These are phyloP conservation scores for Zaprionus capensis DNA, from an alignment of 1,140 invertebrate genomes.

Conservation along the genomic window DNA sequence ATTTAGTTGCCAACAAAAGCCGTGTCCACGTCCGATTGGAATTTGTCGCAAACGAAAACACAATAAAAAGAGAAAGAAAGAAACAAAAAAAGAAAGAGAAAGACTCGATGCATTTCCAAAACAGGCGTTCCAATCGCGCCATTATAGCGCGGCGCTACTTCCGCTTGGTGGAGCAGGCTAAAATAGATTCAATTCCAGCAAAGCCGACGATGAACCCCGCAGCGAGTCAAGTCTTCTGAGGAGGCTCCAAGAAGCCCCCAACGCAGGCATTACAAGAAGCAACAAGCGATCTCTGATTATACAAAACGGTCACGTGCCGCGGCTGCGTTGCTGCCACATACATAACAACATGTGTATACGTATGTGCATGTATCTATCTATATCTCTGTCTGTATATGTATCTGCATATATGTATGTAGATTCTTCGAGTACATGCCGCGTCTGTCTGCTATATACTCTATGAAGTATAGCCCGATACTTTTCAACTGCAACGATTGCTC, in stretches of 20 bases:
- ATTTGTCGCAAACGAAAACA: slow-evolving; percentile 7
- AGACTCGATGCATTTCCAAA: slow-evolving; percentile 47
- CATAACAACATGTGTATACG: slow-evolving; percentile 56
- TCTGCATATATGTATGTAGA: slow-evolving; percentile 6
- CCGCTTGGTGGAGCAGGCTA: slow-evolving; percentile 6
- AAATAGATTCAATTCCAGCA: slow-evolving; percentile 14
- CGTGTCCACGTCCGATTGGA: slow-evolving; percentile 57
- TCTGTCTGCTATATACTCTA: slow-evolving; percentile 34
- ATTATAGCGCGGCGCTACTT: slow-evolving; percentile 13
- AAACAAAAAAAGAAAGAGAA: background rate
- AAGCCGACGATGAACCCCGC: background rate
- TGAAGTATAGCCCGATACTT: background rate
- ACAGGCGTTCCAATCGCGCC: slow-evolving; percentile 24
- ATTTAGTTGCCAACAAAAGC: slow-evolving; percentile 64
- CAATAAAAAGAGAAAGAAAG: background rate
- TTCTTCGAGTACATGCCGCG: background rate
- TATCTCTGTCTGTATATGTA: background rate
- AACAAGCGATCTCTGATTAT: slow-evolving; percentile 44
- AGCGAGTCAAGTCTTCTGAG: background rate
- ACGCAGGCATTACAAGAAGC: slow-evolving; percentile 9
- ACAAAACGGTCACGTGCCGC: slow-evolving; percentile 73
- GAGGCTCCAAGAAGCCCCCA: background rate
- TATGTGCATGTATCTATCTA: slow-evolving; percentile 38
- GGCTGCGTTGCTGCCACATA: slow-evolving; percentile 47
- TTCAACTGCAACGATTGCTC: slow-evolving; percentile 28